phyloP scores from a whole-genome alignment of 2,113 vertebrate species.

The Aleadryas rufinucha region DNA sequence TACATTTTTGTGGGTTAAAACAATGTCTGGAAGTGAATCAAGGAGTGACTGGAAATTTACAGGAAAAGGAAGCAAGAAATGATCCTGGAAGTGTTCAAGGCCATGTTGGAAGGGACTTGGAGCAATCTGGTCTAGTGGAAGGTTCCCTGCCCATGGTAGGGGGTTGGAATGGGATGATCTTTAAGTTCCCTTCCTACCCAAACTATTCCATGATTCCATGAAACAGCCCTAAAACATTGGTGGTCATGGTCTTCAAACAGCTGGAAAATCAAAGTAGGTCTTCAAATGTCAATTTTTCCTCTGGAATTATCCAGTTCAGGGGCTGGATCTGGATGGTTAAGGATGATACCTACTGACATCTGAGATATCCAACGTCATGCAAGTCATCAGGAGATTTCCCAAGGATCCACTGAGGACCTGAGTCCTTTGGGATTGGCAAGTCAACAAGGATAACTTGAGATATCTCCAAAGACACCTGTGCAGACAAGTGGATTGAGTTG shows the following conservation, averaged over 20 bases:
- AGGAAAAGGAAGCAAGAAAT: background rate
- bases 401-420: background rate
- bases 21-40: background rate
- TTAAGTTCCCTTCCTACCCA: background rate
- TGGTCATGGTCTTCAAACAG: background rate
- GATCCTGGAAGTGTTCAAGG: background rate
- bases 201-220: background rate
- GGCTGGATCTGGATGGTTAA: background rate
- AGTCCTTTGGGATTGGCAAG: background rate
- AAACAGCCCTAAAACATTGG: background rate
- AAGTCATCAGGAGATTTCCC: background rate
- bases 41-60: background rate
- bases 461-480: background rate
- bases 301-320: background rate
- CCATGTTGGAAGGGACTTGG: background rate
- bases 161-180: background rate
- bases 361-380: background rate
- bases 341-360: background rate
- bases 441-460: background rate
- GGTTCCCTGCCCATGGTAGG: background rate
- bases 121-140: background rate
- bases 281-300: background rate
- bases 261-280: background rate
- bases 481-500: background rate
- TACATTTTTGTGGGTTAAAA: background rate